These are phyloP conservation scores for Ancistrus triradiatus DNA, from an alignment of 2,113 vertebrate genomes.

Conservation along the genomic window DNA sequence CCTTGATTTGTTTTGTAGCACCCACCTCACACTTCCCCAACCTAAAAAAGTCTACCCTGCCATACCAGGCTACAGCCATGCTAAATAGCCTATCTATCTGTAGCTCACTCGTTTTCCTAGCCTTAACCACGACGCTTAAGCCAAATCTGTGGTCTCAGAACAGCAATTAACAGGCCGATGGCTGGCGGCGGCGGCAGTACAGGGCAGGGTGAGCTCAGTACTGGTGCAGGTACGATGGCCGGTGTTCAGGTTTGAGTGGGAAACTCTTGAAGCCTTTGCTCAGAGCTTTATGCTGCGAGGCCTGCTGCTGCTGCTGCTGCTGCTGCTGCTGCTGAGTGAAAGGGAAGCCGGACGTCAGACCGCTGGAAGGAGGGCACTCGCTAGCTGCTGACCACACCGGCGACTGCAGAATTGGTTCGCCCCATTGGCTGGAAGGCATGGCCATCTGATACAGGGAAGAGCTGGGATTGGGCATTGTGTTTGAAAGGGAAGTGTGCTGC, in stretches of 20 bases:
- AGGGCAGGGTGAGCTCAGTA: constrained; percentile 69
- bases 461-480: constrained; percentile 82
- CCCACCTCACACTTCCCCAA: no score
- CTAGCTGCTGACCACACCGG: constrained; percentile 86
- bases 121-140: background rate
- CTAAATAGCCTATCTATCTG: no score
- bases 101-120: no score
- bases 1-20: no score
- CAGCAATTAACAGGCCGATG: constrained; percentile 1
- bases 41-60: no score
- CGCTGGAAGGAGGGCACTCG: constrained; percentile 75
- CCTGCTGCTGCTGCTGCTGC: constrained; percentile 59
- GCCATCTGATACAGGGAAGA: constrained; percentile 84
- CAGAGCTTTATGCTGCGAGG: constrained; percentile 80
- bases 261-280: constrained; percentile 97
- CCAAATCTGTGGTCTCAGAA: background rate
- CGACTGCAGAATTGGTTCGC: constrained; percentile 87
- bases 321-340: constrained; percentile 75
- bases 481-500: constrained; percentile 79
- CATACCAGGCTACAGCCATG: background rate
- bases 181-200: background rate
- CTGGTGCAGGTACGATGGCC: constrained; percentile 92
- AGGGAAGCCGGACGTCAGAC: constrained; percentile 76
- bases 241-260: constrained; percentile 89
- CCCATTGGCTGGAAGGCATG: constrained; percentile 88